phyloP scores from a whole-genome alignment of 2,113 vertebrate species.

The Chascanopsetta lugubris region DNA sequence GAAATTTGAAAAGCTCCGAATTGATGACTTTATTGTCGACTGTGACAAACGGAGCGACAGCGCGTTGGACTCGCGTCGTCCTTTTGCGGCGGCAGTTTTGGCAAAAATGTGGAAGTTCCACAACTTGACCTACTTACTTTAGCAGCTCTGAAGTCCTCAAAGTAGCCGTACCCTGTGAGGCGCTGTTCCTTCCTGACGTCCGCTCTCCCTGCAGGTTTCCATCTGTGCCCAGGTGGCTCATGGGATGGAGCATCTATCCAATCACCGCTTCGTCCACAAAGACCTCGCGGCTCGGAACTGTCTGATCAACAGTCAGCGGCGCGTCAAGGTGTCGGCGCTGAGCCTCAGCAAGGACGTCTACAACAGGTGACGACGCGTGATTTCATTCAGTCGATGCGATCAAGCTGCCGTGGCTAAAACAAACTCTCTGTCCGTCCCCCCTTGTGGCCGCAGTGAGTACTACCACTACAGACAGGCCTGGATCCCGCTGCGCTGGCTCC shows the following conservation, averaged over 20 bases:
- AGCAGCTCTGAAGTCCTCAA: no score
- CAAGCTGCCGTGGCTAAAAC: neutral
- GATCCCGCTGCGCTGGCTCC: conserved; percentile 97
- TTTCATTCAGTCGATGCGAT: neutral
- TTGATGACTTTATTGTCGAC: no score
- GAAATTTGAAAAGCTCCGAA: no score
- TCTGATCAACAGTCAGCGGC: conserved; percentile 90
- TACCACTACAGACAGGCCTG: conserved; percentile 95
- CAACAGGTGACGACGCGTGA: conserved; percentile 83
- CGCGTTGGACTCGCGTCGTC: neutral
- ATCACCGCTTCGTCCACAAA: conserved; percentile 93
- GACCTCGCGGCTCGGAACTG: conserved; percentile 96
- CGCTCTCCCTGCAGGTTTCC: conserved; percentile 82
- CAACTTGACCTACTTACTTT: no score
- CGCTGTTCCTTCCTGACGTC: no score
- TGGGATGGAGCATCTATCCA: conserved; percentile 97
- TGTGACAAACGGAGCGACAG: no score
- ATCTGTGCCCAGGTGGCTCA: conserved; percentile 92
- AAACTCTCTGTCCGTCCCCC: conserved; percentile 2
- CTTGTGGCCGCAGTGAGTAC: conserved; percentile 85
- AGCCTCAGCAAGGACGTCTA: conserved; percentile 98
- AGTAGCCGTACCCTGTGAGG: no score
- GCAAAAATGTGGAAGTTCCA: no score
- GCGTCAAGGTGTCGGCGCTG: conserved; percentile 91
- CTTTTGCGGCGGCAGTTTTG: no score